phyloP scores from a whole-genome alignment of 2,797 vertebrate genomes.

The Pygocentrus nattereri region DNA sequence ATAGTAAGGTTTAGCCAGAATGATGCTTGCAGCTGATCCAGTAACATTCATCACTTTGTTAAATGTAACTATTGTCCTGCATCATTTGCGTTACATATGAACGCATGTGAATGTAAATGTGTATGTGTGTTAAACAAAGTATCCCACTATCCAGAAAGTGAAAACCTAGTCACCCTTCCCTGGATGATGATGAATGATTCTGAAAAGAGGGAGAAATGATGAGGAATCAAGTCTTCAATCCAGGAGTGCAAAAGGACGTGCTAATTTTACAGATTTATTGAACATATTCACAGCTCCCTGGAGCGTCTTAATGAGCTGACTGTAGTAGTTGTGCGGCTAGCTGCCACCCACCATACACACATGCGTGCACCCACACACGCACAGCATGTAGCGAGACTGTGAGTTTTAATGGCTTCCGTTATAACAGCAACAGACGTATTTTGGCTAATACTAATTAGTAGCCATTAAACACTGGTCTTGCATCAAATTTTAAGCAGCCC shows the following conservation, averaged over 20 bases:
- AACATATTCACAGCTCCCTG: conserved; percentile 59
- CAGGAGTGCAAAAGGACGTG: conserved; percentile 25
- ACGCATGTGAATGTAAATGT: neutral
- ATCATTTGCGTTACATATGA: neutral
- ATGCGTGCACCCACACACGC: conserved; percentile 12
- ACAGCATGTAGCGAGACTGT: conserved; percentile 44
- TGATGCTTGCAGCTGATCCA: no score
- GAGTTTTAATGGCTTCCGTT: conserved; percentile 67
- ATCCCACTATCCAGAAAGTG: neutral
- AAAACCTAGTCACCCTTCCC: neutral
- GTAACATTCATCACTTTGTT: no score
- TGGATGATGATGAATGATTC: neutral
- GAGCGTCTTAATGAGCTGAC: conserved; percentile 60
- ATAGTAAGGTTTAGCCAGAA: no score
- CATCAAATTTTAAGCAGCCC: conserved; percentile 60
- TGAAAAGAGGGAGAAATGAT: conserved; percentile 13
- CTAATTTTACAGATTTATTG: conserved; percentile 63
- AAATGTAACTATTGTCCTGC: neutral
- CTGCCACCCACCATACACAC: conserved; percentile 20
- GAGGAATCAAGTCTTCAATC: conserved; percentile 9
- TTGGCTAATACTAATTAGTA: conserved; percentile 75
- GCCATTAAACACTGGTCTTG: conserved; percentile 70
- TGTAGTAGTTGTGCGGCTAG: conserved; percentile 47
- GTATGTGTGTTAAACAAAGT: neutral
- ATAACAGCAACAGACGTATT: conserved; percentile 51